Evolutionary conservation across 2,797 vertebrate species (phyloP), one percentile per base, ranked within the genome.

Genomic region (Megaceryle alcyon): DNA sequence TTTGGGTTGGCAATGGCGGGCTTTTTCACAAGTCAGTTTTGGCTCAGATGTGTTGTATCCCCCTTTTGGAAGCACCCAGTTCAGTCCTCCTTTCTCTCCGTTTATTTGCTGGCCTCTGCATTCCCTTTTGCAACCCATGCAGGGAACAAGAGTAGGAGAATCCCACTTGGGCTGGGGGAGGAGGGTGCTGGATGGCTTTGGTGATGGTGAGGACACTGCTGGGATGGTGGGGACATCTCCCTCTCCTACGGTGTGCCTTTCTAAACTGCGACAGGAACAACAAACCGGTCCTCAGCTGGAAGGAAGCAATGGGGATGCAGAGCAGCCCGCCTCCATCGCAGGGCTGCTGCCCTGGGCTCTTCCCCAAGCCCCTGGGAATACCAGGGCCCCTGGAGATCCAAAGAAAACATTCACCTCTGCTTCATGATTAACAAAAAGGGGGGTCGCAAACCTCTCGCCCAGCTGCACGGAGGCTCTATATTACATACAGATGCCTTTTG

Each of bases 401-500:
- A 95, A 88, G 94, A 81, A 96, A 95, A 91, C 92, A 81, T 96
- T 92, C 92, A 86, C 94, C 88, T 94, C 90, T 88, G 82, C 86
- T 94, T 86, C 1, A 0, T 94, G 92, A 92, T 92, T 96, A 92
- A 43, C 70, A 79, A 89, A 66, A 79, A 80, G 76, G 72, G 64
- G 76, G 48, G 75, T n/a, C 17, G 6, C 37, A 76, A 91, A 23
- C 61, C 86, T 93, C 44, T 54, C 86, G 71, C 93, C 86, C 96
- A 96, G 91, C 95, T 95, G 88, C 76, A 53, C 17, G 0, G 44
- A 10, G 86, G 48, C 68, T 90, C 90, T 92, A 29, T 94, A 92
- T 96, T 94, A 86, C 82, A 97, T 82, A 53, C 91, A 92, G 86
- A 94, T 97, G 96, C 95, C 94, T 94, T 92, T 90, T 87, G 92